Percentiles rank a stretch among this genome's conserved stretches.
Evolutionary conservation across 2,888 invertebrate genomes (phyloP).

Genomic region (Lithophane socia): DNA sequence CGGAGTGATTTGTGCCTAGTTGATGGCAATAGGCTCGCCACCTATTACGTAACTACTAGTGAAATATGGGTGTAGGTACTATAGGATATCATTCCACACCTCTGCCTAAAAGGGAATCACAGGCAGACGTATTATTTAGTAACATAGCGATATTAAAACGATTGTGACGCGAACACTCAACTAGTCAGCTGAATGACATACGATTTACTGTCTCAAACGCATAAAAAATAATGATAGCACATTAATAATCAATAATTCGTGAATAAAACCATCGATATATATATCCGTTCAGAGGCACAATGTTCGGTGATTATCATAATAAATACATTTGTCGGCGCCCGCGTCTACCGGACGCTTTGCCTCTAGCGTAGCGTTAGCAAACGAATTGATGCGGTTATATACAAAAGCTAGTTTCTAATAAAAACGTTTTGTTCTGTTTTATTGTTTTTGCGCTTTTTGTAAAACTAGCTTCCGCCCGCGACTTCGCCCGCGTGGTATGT

Average conservation of each 20-base stretch:
- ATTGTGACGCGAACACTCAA: background rate
- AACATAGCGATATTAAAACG: background rate
- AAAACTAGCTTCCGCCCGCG: background rate
- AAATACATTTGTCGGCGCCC: conserved; percentile 83
- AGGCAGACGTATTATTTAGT: background rate
- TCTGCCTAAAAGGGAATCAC: background rate
- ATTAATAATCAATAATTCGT: conserved; percentile 67
- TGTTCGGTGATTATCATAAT: conserved; percentile 81
- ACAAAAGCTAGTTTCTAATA: background rate
- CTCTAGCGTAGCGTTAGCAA: conserved; percentile 69
- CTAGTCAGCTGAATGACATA: background rate
- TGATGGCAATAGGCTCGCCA: background rate
- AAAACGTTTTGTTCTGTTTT: too few relatives aligned
- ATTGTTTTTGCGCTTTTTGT: background rate
- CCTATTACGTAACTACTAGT: background rate
- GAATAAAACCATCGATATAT: conserved; percentile 73
- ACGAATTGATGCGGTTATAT: conserved; percentile 22
- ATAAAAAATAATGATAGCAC: conserved; percentile 40
- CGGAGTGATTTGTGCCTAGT: background rate
- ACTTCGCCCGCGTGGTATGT: too few relatives aligned
- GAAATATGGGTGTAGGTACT: background rate
- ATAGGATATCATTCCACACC: background rate
- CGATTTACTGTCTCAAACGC: conserved; percentile 3
- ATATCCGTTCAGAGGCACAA: conserved; percentile 77
- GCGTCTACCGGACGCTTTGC: conserved; percentile 77